Evolutionary conservation across 2,113 vertebrate species (phyloP).

Genomic region (Vulpes vulpes): DNA sequence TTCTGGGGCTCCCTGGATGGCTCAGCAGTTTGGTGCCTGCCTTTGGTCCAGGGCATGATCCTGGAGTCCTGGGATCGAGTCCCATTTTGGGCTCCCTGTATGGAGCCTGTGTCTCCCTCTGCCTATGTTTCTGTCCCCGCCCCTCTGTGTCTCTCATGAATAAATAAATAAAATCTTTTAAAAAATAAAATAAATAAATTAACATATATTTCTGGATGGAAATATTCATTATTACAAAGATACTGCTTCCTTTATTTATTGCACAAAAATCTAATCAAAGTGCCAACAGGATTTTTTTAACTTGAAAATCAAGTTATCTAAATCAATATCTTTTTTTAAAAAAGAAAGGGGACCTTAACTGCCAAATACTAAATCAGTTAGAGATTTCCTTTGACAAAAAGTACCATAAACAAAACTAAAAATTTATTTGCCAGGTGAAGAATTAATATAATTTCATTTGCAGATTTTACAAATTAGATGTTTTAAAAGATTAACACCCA

Average conservation of each 20-base stretch:
- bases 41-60: no score
- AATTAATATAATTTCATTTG: not conserved
- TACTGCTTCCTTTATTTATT: not conserved
- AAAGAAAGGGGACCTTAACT: not conserved
- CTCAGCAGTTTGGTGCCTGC: no score
- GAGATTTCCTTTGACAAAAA: slow-evolving; percentile 26
- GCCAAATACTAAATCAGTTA: not conserved
- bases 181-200: not conserved
- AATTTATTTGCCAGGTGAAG: not conserved
- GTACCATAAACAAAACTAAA: not conserved
- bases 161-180: no score
- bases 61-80: no score
- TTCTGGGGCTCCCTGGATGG: not conserved
- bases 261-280: slow-evolving; percentile 33
- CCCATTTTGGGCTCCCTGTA: no score
- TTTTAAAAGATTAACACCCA: not conserved
- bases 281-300: not conserved
- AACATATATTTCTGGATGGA: not conserved
- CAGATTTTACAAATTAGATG: not conserved
- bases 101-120: no score
- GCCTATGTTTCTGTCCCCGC: no score
- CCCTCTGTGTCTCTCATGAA: no score
- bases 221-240: slow-evolving; percentile 4
- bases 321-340: not conserved
- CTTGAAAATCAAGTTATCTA: slow-evolving; percentile 42